Percentiles rank a stretch among this genome's conserved stretches.
These are phyloP conservation scores for Apis dorsata DNA, from an alignment of 1,140 invertebrate species.

Conservation along the genomic window DNA sequence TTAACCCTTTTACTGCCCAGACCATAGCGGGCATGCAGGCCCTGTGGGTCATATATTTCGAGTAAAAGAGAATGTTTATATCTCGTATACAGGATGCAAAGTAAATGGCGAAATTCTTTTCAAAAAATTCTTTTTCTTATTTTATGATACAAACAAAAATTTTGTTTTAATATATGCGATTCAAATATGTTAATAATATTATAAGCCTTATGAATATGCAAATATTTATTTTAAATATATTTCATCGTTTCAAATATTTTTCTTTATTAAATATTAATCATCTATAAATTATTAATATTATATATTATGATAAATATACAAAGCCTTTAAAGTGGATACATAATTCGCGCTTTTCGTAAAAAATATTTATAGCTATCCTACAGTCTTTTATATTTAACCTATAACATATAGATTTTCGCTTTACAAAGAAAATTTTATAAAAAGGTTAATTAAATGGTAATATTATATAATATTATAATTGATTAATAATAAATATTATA, in stretches of 20 bases:
- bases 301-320: background rate
- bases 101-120: conserved; percentile 16
- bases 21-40: conserved; percentile 44
- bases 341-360: background rate
- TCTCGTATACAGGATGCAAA: conserved; percentile 30
- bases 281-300: background rate
- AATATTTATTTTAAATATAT: too few relatives aligned
- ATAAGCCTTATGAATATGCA: too few relatives aligned
- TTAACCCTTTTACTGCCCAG: conserved; percentile 30
- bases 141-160: background rate
- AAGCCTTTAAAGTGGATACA: background rate
- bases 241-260: too few relatives aligned
- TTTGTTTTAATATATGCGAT: background rate
- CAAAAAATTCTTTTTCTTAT: background rate
- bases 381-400: too few relatives aligned
- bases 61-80: conserved; percentile 36
- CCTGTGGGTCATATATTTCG: conserved; percentile 43
- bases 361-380: too few relatives aligned
- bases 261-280: too few relatives aligned
- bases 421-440: background rate
- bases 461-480: too few relatives aligned
- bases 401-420: background rate
- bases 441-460: background rate
- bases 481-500: too few relatives aligned
- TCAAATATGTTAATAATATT: too few relatives aligned